Evolutionary conservation across 1,140 invertebrate genomes (phyloP).

Genomic region (Euura lappo): DNA sequence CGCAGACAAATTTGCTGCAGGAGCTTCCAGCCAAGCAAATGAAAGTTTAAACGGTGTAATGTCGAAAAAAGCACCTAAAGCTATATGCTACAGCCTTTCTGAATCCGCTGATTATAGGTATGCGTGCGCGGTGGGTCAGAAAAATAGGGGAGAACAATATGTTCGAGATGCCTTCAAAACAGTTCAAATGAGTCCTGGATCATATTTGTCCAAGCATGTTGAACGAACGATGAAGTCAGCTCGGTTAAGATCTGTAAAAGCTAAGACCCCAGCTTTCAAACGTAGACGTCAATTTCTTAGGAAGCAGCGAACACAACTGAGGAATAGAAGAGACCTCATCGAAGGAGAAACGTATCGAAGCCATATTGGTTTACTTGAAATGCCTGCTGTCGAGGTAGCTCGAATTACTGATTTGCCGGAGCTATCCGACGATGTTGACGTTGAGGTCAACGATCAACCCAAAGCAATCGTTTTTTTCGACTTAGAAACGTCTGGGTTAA

Average conservation of each 20-base stretch:
- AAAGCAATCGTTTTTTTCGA: background rate
- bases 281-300: no score
- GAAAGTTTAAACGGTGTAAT: slow-evolving; percentile 15
- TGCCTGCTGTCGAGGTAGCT: background rate
- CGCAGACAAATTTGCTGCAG: slow-evolving; percentile 10
- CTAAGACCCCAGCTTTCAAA: no score
- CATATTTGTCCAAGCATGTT: no score
- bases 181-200: no score
- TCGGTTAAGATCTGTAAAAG: background rate
- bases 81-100: background rate
- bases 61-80: slow-evolving; percentile 3
- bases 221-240: slow-evolving; percentile 7
- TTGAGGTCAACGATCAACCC: background rate
- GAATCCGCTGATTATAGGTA: background rate
- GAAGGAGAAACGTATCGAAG: no score
- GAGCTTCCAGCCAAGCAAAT: slow-evolving; percentile 18
- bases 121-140: background rate
- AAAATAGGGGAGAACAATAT: background rate
- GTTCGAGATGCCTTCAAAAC: background rate
- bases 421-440: background rate
- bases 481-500: no score
- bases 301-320: no score
- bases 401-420: no score
- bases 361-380: slow-evolving; percentile 12
- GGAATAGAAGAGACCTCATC: no score